A percentile compares a stretch with the other conserved stretches of the same genome.
phyloP scores from a whole-genome alignment of 30 jellyfish, hydroid and myxozoan genomes.

The Aurelia aurita complex sp. Pacific region DNA sequence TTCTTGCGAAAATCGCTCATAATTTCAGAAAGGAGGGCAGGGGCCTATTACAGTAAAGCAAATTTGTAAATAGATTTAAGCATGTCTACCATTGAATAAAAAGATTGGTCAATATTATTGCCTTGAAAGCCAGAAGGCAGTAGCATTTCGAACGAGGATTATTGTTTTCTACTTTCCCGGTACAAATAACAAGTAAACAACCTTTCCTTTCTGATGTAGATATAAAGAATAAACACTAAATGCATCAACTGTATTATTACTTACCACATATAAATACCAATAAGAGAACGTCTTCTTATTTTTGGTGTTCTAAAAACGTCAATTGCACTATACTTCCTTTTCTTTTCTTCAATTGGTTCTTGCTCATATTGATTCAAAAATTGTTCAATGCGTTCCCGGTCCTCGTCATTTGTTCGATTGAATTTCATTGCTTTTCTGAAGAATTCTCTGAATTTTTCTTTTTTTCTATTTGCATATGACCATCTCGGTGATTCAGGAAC shows the following conservation, averaged over 20 bases:
- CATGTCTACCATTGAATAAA: too few species aligned
- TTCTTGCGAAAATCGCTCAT: too few species aligned
- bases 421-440: slow-evolving; percentile 38
- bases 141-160: too few species aligned
- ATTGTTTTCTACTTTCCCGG: too few species aligned
- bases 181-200: too few species aligned
- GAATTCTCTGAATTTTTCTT: slow-evolving; percentile 8
- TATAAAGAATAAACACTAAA: neutral
- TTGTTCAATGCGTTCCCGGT: neutral
- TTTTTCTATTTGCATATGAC: slow-evolving; percentile 27
- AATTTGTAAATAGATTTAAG: too few species aligned
- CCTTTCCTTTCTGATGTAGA: neutral
- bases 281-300: slow-evolving; percentile 41
- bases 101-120: too few species aligned
- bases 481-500: slow-evolving; percentile 75
- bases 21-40: too few species aligned
- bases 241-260: neutral
- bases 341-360: neutral
- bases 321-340: slow-evolving; percentile 10
- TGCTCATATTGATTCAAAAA: neutral
- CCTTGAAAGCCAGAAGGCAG: too few species aligned
- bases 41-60: too few species aligned
- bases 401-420: slow-evolving; percentile 4
- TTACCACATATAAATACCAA: slow-evolving; percentile 66
- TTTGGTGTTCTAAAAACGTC: slow-evolving; percentile 50